Conservation (phyloP, 2,888 invertebrate genomes). For the Drosophila borborema region DNA sequence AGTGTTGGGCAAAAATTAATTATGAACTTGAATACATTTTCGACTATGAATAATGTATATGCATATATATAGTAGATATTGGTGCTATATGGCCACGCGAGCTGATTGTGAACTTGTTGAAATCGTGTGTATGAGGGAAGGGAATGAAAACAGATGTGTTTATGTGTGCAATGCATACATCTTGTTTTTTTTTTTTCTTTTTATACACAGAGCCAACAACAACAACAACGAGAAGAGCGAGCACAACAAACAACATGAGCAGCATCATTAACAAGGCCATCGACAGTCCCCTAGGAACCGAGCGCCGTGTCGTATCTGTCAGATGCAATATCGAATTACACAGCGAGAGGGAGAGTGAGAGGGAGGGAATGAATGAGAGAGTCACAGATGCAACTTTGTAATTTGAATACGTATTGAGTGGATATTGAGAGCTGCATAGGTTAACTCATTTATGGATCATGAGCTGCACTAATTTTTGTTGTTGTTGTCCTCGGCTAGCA, state of each 20-base stretch:
- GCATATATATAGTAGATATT: not conserved
- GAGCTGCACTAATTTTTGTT: slow-evolving; percentile 27
- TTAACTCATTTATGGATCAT: slow-evolving; percentile 62
- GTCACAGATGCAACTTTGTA: slow-evolving; percentile 69
- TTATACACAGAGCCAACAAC: slow-evolving; percentile 13
- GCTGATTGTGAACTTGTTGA: slow-evolving; percentile 60
- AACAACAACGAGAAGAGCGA: not conserved
- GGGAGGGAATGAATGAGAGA: slow-evolving; percentile 9
- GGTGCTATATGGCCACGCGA: slow-evolving; percentile 22
- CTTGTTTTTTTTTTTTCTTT: slow-evolving; percentile 4
- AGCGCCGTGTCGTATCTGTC: slow-evolving; percentile 73
- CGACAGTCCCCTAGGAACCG: slow-evolving; percentile 46
- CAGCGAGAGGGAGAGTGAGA: not conserved
- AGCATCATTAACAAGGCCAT: slow-evolving; percentile 67
- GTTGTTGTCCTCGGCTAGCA: not conserved
- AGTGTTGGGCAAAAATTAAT: slow-evolving; percentile 26
- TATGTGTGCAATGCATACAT: slow-evolving; percentile 9
- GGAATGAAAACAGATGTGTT: slow-evolving; percentile 61
- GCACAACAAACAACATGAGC: slow-evolving; percentile 30
- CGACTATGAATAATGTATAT: slow-evolving; percentile 6
- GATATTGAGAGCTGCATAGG: slow-evolving; percentile 45
- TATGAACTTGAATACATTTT: slow-evolving; percentile 13
- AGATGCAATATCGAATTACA: slow-evolving; percentile 75
- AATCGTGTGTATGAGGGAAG: slow-evolving; percentile 7
- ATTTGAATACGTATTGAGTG: slow-evolving; percentile 78